Evolutionary conservation across 2,797 vertebrate genomes (phyloP).

Genomic region (Melanotaenia trifasciata): DNA sequence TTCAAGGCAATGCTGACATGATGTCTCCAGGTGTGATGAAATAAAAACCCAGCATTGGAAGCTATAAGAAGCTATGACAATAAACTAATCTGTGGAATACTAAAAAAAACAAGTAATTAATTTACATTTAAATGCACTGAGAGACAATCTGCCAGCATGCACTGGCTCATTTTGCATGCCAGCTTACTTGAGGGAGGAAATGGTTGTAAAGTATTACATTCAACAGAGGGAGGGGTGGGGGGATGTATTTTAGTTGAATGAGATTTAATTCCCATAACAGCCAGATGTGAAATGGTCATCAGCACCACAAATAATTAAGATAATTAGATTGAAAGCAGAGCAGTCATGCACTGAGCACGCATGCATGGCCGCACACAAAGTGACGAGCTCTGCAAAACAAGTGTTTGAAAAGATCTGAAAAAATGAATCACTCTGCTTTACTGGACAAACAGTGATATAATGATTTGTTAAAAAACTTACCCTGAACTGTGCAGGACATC

Average conservation of each 20-base stretch:
- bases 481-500: neutral
- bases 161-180: slow-evolving; percentile 14
- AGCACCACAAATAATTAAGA: slow-evolving; percentile 75
- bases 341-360: neutral
- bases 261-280: slow-evolving; percentile 76
- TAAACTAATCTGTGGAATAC: neutral
- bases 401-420: neutral
- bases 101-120: slow-evolving; percentile 3
- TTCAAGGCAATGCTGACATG: slow-evolving; percentile 36
- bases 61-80: neutral
- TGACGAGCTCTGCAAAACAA: neutral
- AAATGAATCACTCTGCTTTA: too few species aligned
- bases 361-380: neutral
- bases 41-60: neutral
- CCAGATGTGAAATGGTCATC: slow-evolving; percentile 77
- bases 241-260: slow-evolving; percentile 68
- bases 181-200: slow-evolving; percentile 27
- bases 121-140: slow-evolving; percentile 19
- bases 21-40: slow-evolving; percentile 4
- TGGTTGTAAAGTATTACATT: slow-evolving; percentile 34
- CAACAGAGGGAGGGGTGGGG: neutral
- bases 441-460: too few species aligned
- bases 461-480: neutral
- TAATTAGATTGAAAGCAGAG: slow-evolving; percentile 74
- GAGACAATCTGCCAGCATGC: slow-evolving; percentile 36